phyloP scores from a whole-genome alignment of 1,140 invertebrate genomes.

The Subanguina moxae region DNA sequence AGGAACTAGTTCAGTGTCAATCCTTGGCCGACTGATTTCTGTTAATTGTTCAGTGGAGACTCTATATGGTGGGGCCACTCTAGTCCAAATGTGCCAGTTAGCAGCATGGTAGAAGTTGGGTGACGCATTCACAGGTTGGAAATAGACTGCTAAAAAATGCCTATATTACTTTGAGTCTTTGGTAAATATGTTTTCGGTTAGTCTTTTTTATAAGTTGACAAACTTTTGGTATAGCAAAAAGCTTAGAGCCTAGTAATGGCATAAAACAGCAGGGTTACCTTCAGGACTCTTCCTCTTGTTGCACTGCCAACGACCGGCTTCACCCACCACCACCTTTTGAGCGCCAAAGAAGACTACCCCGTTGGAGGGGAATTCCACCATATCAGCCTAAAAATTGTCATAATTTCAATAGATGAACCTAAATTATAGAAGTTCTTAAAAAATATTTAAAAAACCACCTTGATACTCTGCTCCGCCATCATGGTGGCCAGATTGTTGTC shows the following conservation, averaged over 20 bases:
- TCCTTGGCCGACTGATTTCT: neutral
- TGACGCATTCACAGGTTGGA: neutral
- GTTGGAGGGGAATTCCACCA: conserved; percentile 13
- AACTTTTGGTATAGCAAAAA: too few relatives aligned
- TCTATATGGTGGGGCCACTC: neutral
- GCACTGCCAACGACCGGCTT: conserved; percentile 22
- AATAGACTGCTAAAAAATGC: conserved; percentile 11
- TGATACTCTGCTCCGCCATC: neutral
- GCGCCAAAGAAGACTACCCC: conserved; percentile 31
- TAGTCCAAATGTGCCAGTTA: conserved; percentile 21
- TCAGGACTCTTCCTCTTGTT: conserved; percentile 18
- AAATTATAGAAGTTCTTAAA: neutral
- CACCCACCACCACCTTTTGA: conserved; percentile 6
- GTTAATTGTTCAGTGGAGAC: neutral
- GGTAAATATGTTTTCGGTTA: too few relatives aligned
- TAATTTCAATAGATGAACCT: neutral
- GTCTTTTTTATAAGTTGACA: too few relatives aligned
- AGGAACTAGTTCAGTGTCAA: conserved; percentile 16
- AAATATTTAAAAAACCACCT: neutral
- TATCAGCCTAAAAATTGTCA: conserved; percentile 16
- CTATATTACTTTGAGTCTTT: too few relatives aligned
- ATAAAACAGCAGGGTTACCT: neutral
- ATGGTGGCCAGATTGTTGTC: conserved; percentile 17
- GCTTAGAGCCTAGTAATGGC: too few relatives aligned
- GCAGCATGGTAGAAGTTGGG: conserved; percentile 17